phyloP scores from a whole-genome alignment of 2,113 vertebrate species.

The Rostratula benghalensis region DNA sequence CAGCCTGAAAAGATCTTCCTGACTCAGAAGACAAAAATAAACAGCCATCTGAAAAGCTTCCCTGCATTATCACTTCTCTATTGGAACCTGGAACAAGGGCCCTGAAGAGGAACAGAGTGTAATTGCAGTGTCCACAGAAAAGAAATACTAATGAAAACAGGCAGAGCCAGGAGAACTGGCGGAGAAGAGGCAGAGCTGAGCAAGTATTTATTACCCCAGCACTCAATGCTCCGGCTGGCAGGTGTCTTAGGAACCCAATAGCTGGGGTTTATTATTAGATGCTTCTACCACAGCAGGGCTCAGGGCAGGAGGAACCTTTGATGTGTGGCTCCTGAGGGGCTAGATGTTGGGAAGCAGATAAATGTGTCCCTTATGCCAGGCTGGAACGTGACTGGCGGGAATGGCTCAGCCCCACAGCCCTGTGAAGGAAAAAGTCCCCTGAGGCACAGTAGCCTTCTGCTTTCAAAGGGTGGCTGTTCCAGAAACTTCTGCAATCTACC shows the following conservation, averaged over 20 bases:
- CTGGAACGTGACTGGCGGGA: accelerated
- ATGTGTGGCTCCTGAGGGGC: not conserved
- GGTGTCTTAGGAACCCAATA: slow-evolving; percentile 3
- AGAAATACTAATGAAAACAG: slow-evolving; percentile 55
- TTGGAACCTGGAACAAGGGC: slow-evolving; percentile 50
- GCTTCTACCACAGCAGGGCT: not conserved
- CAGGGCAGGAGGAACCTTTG: accelerated
- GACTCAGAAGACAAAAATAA: slow-evolving; percentile 62
- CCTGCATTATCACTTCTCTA: slow-evolving; percentile 40
- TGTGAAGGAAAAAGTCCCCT: not conserved
- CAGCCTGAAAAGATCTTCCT: slow-evolving; percentile 50
- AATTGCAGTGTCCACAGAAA: slow-evolving; percentile 64
- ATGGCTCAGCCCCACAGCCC: not conserved
- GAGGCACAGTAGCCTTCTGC: not conserved
- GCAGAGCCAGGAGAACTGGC: slow-evolving; percentile 15
- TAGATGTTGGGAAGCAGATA: not conserved
- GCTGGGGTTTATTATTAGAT: not conserved
- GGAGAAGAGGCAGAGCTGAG: slow-evolving; percentile 32
- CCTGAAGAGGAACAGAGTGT: slow-evolving; percentile 63
- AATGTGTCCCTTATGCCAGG: not conserved
- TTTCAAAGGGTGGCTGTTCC: not conserved
- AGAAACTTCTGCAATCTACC: not conserved
- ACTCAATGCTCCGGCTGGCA: slow-evolving; percentile 20
- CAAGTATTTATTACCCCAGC: slow-evolving; percentile 36
- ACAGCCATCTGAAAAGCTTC: slow-evolving; percentile 41